Evolutionary conservation across 2,113 vertebrate species (phyloP), one percentile per base, ranked within the genome.

Genomic region (Turdus rufiventris): DNA sequence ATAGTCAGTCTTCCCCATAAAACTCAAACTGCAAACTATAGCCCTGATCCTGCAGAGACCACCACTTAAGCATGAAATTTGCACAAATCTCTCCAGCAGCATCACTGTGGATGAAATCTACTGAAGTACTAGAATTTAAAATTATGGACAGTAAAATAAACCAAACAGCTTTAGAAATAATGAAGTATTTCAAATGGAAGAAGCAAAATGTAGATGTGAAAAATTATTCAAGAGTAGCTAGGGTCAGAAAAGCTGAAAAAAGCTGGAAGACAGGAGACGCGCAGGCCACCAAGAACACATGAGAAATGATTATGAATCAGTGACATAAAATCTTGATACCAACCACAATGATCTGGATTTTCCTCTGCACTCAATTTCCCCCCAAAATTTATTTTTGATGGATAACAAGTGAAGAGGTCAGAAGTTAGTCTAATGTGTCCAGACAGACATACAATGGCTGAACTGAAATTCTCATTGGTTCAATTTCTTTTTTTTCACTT

Each of bases 311-410:
- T 67, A 58, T 29, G 15, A 91, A 48, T 42, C 14, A 21, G 16
- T 54, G 21, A 75, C 47, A 51, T 29, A 67, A 88, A 82, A 45
- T 60, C 21, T 81, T 86, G 29, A 29, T 23, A 56, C 2, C 5
- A 75, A 36, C 5, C 3, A 40, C 83, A 82, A 57, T 31, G 1
- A 70, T 42, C 2, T 72, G 61, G 12, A 24, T 42, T 48, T 78
- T 66, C 10, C 18, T 65, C 28, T 58, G 5, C 25, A 53, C 7
- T 38, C 8, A 8, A 12, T 65, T 60, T 7, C 0, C 0, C 2
- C 11, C 3, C 14, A 48, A 4, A 1, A 58, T 80, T 87, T 50
- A 25, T 61, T 89, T 56, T 79, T 2, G 0, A 12, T 13, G 25
- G 4, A 6, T 53, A 57, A 36, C 12, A 76, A 61, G 23, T 31